Conservation (phyloP, 64 coral and sea anemone genomes). For the Actinia equina region DNA sequence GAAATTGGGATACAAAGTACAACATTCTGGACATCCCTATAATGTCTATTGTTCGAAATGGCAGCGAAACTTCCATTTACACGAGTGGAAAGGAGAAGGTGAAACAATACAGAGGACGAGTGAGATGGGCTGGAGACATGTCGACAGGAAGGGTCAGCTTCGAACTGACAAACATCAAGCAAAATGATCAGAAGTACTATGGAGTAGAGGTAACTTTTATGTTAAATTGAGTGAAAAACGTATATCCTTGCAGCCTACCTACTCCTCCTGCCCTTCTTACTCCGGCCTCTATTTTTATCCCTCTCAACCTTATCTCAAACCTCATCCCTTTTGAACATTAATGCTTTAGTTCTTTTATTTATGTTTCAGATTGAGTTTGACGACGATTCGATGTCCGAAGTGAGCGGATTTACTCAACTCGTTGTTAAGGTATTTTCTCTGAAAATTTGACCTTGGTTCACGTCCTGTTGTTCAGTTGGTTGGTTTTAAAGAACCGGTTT, state of each 20-base stretch:
- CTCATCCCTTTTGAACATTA: too few relatives aligned
- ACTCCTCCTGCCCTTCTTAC: too few relatives aligned
- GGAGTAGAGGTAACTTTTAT: not conserved
- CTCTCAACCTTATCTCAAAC: too few relatives aligned
- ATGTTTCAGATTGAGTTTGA: not conserved
- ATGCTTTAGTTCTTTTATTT: not conserved
- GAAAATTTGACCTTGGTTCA: not conserved
- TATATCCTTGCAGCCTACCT: too few relatives aligned
- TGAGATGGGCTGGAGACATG: not conserved
- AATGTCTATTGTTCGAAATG: not conserved
- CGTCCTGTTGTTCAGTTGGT: too few relatives aligned
- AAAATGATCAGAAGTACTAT: not conserved
- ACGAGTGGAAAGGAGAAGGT: not conserved
- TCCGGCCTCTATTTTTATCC: too few relatives aligned
- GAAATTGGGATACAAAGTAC: not conserved
- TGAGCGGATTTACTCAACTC: not conserved
- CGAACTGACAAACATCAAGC: not conserved
- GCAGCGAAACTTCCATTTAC: not conserved
- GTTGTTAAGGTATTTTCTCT: not conserved
- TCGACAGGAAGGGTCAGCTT: not conserved
- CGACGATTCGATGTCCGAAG: not conserved
- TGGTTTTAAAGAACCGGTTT: too few relatives aligned
- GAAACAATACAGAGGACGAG: not conserved
- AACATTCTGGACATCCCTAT: not conserved
- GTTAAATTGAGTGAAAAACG: too few relatives aligned